A percentile compares a stretch with the other conserved stretches of the same genome.
phyloP scores from a whole-genome alignment of 2,888 invertebrate genomes.

The Belgica antarctica region DNA sequence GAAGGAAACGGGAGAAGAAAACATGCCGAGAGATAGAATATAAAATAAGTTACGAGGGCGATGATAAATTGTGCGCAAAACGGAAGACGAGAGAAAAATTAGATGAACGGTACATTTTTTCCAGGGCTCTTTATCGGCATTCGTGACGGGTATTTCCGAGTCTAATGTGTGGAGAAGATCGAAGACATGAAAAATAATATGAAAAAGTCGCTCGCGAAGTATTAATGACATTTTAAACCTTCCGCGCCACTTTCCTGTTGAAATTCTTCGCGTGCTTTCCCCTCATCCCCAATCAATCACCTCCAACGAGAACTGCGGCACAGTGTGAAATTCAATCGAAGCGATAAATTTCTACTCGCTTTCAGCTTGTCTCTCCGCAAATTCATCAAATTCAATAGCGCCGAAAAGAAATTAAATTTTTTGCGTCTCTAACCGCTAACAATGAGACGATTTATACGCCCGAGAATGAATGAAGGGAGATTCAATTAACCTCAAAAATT shows the following conservation, averaged over 20 bases:
- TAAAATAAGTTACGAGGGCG: conserved; percentile 12
- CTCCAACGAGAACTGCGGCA: background rate
- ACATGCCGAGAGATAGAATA: background rate
- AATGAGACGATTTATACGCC: no score
- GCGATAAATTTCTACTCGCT: background rate
- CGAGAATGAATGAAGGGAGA: background rate
- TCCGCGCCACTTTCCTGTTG: background rate
- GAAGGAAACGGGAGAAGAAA: background rate
- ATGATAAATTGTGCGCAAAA: background rate
- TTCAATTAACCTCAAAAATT: background rate
- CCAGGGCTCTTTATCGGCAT: conserved; percentile 5
- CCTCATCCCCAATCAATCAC: conserved; percentile 17
- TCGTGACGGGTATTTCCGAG: background rate
- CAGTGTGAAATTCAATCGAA: background rate
- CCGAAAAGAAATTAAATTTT: background rate
- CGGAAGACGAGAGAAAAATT: conserved; percentile 11
- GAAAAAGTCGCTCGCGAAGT: no score
- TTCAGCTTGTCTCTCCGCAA: background rate
- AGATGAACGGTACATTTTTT: background rate
- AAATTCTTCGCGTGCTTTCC: background rate
- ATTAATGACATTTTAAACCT: conserved; percentile 22
- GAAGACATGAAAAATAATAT: background rate
- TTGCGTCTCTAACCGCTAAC: background rate
- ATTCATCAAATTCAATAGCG: conserved; percentile 23
- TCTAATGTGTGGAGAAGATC: background rate